phyloP scores from a whole-genome alignment of 2,888 invertebrate species.

The Drosophila melanosoma region DNA sequence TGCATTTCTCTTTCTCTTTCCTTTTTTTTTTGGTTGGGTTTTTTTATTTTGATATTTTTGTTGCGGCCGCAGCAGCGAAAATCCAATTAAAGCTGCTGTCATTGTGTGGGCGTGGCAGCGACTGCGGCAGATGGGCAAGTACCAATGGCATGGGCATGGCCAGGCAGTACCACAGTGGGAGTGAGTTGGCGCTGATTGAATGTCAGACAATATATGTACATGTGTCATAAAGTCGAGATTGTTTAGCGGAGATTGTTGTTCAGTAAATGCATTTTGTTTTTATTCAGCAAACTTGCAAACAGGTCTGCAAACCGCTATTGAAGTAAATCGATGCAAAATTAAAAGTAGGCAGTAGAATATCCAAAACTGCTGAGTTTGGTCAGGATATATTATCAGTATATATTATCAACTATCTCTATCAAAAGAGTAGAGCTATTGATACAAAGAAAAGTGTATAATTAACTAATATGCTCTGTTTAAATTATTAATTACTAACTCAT shows the following conservation, averaged over 20 bases:
- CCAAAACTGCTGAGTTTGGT: background rate
- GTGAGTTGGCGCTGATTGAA: slow-evolving; percentile 70
- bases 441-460: no score
- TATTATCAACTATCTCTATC: background rate
- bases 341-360: background rate
- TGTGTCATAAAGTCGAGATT: slow-evolving; percentile 79
- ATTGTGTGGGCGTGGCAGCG: slow-evolving; percentile 66
- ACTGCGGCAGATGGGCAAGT: slow-evolving; percentile 16
- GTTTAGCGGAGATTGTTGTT: slow-evolving; percentile 50
- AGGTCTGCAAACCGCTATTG: background rate
- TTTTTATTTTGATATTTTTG: slow-evolving; percentile 39
- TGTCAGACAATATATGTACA: slow-evolving; percentile 66
- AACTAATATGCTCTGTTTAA: background rate
- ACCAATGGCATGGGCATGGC: slow-evolving; percentile 5
- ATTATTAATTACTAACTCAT: background rate
- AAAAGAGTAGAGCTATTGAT: background rate
- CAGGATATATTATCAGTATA: background rate
- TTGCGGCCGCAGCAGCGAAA: slow-evolving; percentile 68
- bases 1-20: slow-evolving; percentile 63
- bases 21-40: slow-evolving; percentile 1
- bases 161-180: background rate
- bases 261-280: slow-evolving; percentile 14
- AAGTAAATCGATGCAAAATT: background rate
- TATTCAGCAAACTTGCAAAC: slow-evolving; percentile 2
- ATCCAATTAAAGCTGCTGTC: slow-evolving; percentile 81